Evolutionary conservation across 2,888 invertebrate species (phyloP).

Genomic region (Panorpa germanica): DNA sequence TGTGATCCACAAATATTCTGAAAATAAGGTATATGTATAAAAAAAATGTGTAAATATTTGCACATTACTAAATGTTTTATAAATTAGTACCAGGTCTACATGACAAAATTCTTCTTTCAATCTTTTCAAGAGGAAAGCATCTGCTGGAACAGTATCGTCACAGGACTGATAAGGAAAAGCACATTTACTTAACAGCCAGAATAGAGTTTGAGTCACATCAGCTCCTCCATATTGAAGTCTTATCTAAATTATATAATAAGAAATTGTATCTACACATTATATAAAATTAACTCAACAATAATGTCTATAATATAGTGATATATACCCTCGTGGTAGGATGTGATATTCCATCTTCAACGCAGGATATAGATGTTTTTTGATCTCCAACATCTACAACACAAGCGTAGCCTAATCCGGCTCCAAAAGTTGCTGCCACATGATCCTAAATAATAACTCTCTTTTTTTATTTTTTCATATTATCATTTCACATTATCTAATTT

Average conservation of each 20-base stretch:
- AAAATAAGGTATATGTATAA: constrained; percentile 10
- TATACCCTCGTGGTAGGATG: constrained; percentile 63
- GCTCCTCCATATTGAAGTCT: constrained; percentile 78
- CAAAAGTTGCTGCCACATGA: constrained; percentile 72
- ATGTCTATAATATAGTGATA: constrained; percentile 4
- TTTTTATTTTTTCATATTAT: no score
- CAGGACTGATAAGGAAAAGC: constrained; percentile 79
- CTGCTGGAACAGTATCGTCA: constrained; percentile 50
- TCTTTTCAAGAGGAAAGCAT: constrained; percentile 61
- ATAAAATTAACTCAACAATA: constrained; percentile 4
- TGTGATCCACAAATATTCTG: constrained; percentile 73
- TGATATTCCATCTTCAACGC: constrained; percentile 92
- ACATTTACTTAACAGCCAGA: constrained; percentile 74
- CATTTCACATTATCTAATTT: background rate
- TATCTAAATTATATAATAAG: constrained; percentile 18
- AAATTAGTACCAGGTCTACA: constrained; percentile 43
- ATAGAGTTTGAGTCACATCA: constrained; percentile 78
- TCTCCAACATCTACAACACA: constrained; percentile 93
- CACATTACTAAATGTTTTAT: no score
- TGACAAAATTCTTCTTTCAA: constrained; percentile 84
- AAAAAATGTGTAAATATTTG: no score
- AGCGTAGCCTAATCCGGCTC: constrained; percentile 66
- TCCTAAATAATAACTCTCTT: constrained; percentile 29
- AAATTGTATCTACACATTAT: constrained; percentile 2
- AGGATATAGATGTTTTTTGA: constrained; percentile 88